These are phyloP conservation scores for Coptodon rendalli DNA, from an alignment of 2,113 vertebrate genomes.

Conservation along the genomic window DNA sequence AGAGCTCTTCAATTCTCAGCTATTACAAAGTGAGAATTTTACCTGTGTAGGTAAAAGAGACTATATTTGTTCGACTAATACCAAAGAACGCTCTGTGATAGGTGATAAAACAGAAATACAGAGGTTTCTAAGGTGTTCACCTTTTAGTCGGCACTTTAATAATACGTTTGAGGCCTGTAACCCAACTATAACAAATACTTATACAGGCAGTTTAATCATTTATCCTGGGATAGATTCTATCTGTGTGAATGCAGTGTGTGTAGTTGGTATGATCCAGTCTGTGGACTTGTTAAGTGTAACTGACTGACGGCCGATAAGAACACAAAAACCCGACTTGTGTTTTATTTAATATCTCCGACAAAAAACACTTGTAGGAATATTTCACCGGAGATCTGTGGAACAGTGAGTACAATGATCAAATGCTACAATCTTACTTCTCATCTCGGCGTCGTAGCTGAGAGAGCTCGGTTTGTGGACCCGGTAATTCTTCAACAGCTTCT, in stretches of 20 bases:
- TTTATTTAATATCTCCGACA: neutral
- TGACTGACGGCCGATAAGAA: neutral
- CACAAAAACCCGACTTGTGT: neutral
- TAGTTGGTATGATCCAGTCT: neutral
- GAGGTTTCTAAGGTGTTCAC: neutral
- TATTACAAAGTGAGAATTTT: neutral
- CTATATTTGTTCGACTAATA: neutral
- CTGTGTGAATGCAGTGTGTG: neutral
- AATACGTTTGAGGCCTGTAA: neutral
- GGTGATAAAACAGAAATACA: rapidly evolving
- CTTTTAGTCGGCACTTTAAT: rapidly evolving
- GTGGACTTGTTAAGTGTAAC: neutral
- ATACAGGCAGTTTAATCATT: rapidly evolving
- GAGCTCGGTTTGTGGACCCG: constrained; percentile 96
- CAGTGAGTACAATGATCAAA: neutral
- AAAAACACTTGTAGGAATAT: neutral
- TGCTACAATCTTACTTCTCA: constrained; percentile 82
- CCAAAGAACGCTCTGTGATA: neutral
- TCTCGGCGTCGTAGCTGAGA: constrained; percentile 88
- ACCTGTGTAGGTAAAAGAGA: rapidly evolving
- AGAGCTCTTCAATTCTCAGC: neutral
- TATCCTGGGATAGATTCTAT: neutral
- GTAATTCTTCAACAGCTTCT: constrained; percentile 91
- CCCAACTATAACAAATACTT: neutral
- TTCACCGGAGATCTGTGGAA: neutral